Percentiles rank a stretch among this genome's conserved stretches.
Evolutionary conservation across 2,797 vertebrate genomes (phyloP).

Genomic region (Malacoctenus gilli): DNA sequence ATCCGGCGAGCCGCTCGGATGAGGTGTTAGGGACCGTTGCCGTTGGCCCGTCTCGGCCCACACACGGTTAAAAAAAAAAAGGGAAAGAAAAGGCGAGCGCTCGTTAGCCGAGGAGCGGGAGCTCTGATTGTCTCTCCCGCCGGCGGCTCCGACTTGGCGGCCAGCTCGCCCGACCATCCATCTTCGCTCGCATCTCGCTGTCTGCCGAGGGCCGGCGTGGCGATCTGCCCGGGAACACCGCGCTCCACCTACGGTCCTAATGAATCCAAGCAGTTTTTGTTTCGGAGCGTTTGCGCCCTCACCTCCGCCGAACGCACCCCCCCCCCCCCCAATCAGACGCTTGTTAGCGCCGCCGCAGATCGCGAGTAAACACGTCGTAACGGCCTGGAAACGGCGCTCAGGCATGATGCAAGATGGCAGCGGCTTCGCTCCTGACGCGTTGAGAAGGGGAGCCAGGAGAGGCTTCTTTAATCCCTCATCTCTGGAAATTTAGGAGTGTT

Average conservation of each 20-base stretch:
- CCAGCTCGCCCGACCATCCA: constrained; percentile 41
- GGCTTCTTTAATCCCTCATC: constrained; percentile 3
- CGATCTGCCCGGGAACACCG: constrained; percentile 16
- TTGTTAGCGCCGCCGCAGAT: not conserved
- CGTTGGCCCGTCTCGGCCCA: constrained; percentile 26
- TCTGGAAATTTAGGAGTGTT: constrained; percentile 8
- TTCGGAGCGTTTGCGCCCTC: constrained; percentile 1
- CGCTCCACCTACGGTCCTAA: not conserved
- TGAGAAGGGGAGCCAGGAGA: too few relatives aligned
- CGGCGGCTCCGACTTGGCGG: constrained; percentile 40
- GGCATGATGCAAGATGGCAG: not conserved
- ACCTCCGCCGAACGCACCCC: not conserved
- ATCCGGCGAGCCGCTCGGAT: constrained; percentile 3
- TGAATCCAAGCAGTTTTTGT: constrained; percentile 16
- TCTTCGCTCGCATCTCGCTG: constrained; percentile 35
- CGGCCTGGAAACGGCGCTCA: not conserved
- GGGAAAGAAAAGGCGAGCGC: too few relatives aligned
- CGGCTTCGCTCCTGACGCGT: too few relatives aligned
- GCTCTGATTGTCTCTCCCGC: constrained; percentile 56
- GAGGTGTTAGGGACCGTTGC: constrained; percentile 25
- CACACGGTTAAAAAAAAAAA: constrained; percentile 27
- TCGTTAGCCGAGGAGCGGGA: constrained; percentile 15
- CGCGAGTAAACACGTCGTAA: constrained; percentile 6
- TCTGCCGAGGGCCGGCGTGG: constrained; percentile 30
- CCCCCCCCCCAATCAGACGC: not conserved